phyloP scores from a whole-genome alignment of 2,888 invertebrate genomes.

The Tupiocoris notatus region DNA sequence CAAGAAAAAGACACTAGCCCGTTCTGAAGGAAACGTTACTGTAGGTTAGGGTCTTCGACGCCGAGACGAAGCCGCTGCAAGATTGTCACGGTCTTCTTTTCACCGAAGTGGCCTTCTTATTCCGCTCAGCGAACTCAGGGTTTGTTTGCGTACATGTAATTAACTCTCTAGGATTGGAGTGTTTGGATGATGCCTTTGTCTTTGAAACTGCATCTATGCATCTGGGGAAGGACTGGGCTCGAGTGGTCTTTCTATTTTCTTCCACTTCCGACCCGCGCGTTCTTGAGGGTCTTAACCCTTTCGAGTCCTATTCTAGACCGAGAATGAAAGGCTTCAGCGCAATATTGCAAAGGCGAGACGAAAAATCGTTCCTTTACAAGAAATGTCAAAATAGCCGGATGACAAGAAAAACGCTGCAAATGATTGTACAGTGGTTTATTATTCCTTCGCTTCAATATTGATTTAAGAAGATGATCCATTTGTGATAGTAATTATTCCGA shows the following conservation, averaged over 20 bases:
- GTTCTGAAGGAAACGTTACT: background rate
- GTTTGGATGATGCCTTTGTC: slow-evolving; percentile 37
- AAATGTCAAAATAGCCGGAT: no score
- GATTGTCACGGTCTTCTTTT: background rate
- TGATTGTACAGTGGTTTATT: no score
- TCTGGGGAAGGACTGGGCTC: background rate
- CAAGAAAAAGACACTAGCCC: background rate
- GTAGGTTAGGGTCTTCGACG: background rate
- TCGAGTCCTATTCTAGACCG: no score
- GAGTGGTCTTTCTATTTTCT: background rate
- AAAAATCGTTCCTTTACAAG: no score
- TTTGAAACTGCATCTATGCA: background rate
- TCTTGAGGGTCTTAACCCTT: background rate
- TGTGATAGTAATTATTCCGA: no score
- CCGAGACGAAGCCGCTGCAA: background rate
- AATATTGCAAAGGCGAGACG: no score
- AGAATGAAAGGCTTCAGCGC: no score
- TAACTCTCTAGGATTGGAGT: slow-evolving; percentile 39
- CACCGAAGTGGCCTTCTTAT: background rate
- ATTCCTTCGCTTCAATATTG: no score
- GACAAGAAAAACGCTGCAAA: no score
- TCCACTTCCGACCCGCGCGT: background rate
- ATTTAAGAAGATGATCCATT: no score
- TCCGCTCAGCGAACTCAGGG: slow-evolving; percentile 4
- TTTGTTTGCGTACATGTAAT: slow-evolving; percentile 36